Evolutionary conservation across 2,113 vertebrate species (phyloP).

Genomic region (Calypte anna): DNA sequence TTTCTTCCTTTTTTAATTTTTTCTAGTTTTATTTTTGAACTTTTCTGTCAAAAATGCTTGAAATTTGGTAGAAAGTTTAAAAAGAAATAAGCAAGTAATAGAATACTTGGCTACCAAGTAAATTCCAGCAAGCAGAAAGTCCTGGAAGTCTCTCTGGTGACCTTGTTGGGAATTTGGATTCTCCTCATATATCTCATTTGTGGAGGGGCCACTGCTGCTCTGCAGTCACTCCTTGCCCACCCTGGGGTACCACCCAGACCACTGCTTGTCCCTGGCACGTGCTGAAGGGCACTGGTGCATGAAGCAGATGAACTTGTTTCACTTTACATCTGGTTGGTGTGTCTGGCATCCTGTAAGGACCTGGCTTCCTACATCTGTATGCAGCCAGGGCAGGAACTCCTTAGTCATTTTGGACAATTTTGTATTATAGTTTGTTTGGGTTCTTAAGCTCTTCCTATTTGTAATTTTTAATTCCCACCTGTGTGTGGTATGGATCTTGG

Average conservation of each 20-base stretch:
- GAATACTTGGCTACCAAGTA: not conserved
- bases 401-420: conserved; percentile 24
- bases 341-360: not conserved
- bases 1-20: no score
- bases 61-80: not conserved
- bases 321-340: rapidly evolving
- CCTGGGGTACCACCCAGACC: rapidly evolving
- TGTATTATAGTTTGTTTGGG: conserved; percentile 30
- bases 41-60: not conserved
- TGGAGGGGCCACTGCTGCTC: not conserved
- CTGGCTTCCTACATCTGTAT: not conserved
- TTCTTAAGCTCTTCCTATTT: conserved; percentile 45
- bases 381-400: not conserved
- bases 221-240: not conserved
- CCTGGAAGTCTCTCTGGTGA: not conserved
- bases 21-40: no score
- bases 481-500: conserved; percentile 56
- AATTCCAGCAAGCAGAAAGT: not conserved
- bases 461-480: conserved; percentile 68
- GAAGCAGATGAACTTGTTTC: not conserved
- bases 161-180: not conserved
- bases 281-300: not conserved
- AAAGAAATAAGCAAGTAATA: not conserved
- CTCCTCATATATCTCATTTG: rapidly evolving
- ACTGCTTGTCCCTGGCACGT: rapidly evolving